These are phyloP conservation scores for Chlorops oryzae DNA, from an alignment of 1,140 invertebrate species.

Conservation along the genomic window DNA sequence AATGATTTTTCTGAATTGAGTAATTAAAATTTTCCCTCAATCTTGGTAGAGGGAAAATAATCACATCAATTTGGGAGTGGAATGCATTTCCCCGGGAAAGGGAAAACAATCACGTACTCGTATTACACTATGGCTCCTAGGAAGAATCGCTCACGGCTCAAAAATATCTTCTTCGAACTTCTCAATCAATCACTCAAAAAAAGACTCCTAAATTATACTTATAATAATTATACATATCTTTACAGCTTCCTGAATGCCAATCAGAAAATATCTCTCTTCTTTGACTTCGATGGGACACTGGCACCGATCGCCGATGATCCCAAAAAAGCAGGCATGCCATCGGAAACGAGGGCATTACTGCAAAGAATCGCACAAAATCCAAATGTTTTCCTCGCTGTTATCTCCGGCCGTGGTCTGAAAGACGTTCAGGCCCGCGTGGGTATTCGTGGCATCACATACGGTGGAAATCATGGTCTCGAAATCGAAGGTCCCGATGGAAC, in stretches of 20 bases:
- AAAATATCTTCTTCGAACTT: no score
- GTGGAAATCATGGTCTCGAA: conserved; percentile 81
- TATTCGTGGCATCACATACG: conserved; percentile 81
- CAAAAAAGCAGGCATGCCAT: conserved; percentile 71
- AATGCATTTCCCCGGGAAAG: no score
- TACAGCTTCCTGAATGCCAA: conserved; percentile 70
- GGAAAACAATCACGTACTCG: neutral
- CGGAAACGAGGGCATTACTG: conserved; percentile 73
- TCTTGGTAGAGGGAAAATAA: no score
- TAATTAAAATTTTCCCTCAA: no score
- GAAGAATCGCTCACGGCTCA: no score
- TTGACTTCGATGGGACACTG: conserved; percentile 86
- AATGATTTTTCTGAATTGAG: no score
- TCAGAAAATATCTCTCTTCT: conserved; percentile 71
- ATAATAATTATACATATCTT: no score
- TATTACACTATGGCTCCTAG: no score
- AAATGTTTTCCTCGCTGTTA: conserved; percentile 78
- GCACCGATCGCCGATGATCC: conserved; percentile 83
- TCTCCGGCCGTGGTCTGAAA: conserved; percentile 76
- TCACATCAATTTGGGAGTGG: no score
- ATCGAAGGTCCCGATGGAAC: conserved; percentile 82
- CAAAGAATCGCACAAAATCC: conserved; percentile 73
- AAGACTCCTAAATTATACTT: neutral
- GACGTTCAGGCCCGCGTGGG: conserved; percentile 83
- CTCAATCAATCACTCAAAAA: no score